Base-by-base conservation (phyloP, 2,888 invertebrate genomes). In the Campoplex capitator region DNA sequence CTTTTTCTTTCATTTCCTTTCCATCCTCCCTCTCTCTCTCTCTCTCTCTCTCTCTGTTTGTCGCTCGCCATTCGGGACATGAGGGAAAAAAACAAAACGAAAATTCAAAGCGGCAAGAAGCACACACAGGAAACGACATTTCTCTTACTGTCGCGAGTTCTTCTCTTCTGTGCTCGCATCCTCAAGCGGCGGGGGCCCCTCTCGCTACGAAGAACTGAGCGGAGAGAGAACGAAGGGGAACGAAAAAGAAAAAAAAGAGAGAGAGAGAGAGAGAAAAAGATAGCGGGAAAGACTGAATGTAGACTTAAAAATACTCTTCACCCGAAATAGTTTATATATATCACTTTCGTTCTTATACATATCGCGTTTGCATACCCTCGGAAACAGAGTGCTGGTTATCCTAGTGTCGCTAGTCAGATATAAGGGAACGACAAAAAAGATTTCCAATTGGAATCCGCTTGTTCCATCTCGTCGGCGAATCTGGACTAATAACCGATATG, bases 271-370 rank as follows among this genome's bases (percentile, higher is more conserved):
- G 23, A 42, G 65, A 42, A 67, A 42, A 74, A 65, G 38, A 71
- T 35, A n/a, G 84, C 70, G 77, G 45, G 88, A 78, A 86, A 89
- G 88, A 89, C 91, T 90, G 91, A 91, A 92, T 89, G 90, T 80
- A 90, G 88, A 89, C 92, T 85, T 92, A 92, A 93, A 93, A 93
- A 93, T 93, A 93, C 90, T 90, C 90, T 76, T 83, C 90, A 83
- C 88, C 90, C 88, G 88, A 93, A 91, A 91, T 91, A 91, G 91
- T 90, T 82, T 80, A 83, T 62, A 42, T 42, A 62, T 82, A 78
- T 74, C 68, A 75, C 83, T 82, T 48, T 70, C 51, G 38, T 65
- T 42, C 67, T 32, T 62, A 16, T 18, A 65, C 42, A 67, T 73
- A 56, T 75, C 32, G 54, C 56, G 42, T 54, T 62, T 68, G n/a